Evolutionary conservation across 2,797 vertebrate species (phyloP).

Genomic region (Xenops minutus): DNA sequence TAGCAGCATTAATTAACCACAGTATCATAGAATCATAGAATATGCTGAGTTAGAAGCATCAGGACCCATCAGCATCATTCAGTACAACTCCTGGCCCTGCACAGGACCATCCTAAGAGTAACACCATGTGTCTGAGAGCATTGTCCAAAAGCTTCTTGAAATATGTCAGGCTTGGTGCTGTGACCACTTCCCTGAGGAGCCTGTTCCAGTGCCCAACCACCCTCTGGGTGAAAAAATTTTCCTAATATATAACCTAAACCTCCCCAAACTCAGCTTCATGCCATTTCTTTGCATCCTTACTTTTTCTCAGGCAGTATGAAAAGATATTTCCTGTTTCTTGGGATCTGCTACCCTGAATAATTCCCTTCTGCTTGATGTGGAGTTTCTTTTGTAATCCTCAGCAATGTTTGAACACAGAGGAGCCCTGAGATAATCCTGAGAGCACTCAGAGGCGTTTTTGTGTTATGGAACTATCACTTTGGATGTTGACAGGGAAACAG

Average conservation of each 20-base stretch:
- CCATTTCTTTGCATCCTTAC: not conserved
- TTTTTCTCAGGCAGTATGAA: not conserved
- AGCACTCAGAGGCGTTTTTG: not conserved
- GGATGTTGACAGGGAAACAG: not conserved
- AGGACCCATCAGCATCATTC: not conserved
- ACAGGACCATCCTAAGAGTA: not conserved
- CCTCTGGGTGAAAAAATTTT: not conserved
- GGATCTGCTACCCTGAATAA: not conserved
- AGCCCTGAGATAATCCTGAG: not conserved
- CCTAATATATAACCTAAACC: not conserved
- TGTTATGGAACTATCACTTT: not conserved
- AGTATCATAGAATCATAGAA: not conserved
- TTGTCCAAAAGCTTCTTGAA: rapidly evolving
- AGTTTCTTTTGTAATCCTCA: not conserved
- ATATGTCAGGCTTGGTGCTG: not conserved
- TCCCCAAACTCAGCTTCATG: rapidly evolving
- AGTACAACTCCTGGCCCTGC: not conserved
- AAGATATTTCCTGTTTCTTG: not conserved
- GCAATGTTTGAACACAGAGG: not conserved
- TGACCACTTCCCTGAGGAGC: not conserved
- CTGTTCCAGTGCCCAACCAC: rapidly evolving
- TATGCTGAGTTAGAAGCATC: not conserved
- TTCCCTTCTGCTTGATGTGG: not conserved
- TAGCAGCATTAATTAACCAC: not conserved
- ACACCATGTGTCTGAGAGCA: not conserved